A percentile compares a stretch with the other conserved stretches of the same genome.
phyloP scores from a whole-genome alignment of 2,797 vertebrate genomes.

The Graptemys geographica region DNA sequence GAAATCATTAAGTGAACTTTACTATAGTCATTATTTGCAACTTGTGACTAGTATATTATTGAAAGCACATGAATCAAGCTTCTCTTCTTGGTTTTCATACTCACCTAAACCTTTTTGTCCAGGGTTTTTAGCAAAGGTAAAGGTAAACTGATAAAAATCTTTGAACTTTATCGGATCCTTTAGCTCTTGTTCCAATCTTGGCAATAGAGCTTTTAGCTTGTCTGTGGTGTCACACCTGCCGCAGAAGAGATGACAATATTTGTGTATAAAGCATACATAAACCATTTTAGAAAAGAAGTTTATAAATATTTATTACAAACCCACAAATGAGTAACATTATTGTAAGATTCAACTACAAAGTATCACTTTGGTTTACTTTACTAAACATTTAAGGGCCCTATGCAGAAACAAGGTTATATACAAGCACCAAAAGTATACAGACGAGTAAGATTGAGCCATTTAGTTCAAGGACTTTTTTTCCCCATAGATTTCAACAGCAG shows the following conservation, averaged over 20 bases:
- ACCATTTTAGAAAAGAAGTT: not conserved
- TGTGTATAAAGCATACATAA: not conserved
- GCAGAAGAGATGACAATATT: constrained; percentile 39
- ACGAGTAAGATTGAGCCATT: not conserved
- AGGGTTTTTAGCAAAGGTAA: constrained; percentile 98
- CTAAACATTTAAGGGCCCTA: not conserved
- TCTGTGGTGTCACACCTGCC: constrained; percentile 94
- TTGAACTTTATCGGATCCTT: constrained; percentile 95
- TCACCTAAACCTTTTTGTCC: constrained; percentile 98
- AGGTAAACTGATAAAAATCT: constrained; percentile 99
- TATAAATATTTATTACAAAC: not conserved
- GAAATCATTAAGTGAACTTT: not conserved
- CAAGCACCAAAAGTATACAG: not conserved
- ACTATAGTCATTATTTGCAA: not conserved
- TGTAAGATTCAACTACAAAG: not conserved
- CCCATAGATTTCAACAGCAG: not conserved
- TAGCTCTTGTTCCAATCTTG: constrained; percentile 94
- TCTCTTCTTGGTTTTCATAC: constrained; percentile 26
- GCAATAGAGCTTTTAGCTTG: constrained; percentile 92
- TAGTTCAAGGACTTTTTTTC: not conserved
- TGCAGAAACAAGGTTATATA: not conserved
- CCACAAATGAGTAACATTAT: not conserved
- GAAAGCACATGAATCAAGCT: not conserved
- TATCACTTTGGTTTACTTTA: not conserved
- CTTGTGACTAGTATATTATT: not conserved